These are phyloP conservation scores for Gorsachius magnificus DNA, from an alignment of 2,797 vertebrate genomes.

Conservation along the genomic window DNA sequence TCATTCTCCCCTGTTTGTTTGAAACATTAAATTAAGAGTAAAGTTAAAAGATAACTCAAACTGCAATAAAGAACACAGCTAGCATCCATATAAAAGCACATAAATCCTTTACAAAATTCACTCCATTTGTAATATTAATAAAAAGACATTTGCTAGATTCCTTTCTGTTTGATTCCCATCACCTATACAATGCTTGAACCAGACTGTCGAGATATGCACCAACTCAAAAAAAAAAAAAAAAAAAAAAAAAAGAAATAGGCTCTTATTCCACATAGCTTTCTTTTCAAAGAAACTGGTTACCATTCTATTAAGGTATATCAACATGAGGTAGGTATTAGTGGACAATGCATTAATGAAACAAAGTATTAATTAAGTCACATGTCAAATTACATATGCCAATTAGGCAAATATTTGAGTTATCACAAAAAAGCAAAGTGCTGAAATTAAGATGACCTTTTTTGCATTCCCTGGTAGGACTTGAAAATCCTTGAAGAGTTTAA, in stretches of 20 bases:
- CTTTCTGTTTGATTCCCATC: slow-evolving; percentile 14
- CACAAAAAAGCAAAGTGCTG: neutral
- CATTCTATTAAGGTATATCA: neutral
- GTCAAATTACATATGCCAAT: neutral
- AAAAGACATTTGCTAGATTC: slow-evolving; percentile 20
- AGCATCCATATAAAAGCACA: neutral
- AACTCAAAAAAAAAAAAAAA: neutral
- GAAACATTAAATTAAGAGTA: neutral
- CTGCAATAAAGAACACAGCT: slow-evolving; percentile 7
- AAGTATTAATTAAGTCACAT: neutral
- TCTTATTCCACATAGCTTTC: neutral
- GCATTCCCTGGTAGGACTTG: neutral
- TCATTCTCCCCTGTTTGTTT: neutral
- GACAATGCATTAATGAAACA: neutral
- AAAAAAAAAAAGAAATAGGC: neutral
- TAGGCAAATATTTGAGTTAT: neutral
- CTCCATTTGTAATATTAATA: neutral
- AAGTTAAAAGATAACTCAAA: neutral
- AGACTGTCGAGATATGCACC: neutral
- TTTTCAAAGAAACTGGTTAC: neutral
- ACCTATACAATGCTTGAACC: neutral
- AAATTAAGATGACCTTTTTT: neutral
- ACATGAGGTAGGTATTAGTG: neutral
- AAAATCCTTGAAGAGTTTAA: neutral
- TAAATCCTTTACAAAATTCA: slow-evolving; percentile 26